A percentile compares a stretch with the other conserved stretches of the same genome.
phyloP scores from a whole-genome alignment of 1,140 invertebrate species.

The Zaprionus nigranus region DNA sequence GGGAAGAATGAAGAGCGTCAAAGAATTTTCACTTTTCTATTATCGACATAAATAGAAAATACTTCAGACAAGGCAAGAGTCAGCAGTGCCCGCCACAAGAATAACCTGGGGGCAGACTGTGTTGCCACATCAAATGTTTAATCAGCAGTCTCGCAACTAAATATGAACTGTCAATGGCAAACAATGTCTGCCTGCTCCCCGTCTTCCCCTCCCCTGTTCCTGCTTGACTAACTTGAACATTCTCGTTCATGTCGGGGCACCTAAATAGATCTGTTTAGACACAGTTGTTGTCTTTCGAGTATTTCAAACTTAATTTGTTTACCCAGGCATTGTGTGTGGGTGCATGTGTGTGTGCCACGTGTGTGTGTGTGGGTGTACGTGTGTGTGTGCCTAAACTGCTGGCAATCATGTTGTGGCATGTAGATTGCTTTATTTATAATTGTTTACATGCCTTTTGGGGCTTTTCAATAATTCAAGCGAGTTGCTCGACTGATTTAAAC shows the following conservation, averaged over 20 bases:
- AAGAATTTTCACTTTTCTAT: conserved; percentile 38
- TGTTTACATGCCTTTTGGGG: conserved; percentile 37
- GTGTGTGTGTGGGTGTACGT: conserved; percentile 19
- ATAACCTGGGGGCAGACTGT: conserved; percentile 1
- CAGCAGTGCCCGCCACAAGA: background rate
- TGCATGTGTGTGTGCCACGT: conserved; percentile 11
- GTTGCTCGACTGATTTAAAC: conserved; percentile 26
- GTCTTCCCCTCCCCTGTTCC: background rate
- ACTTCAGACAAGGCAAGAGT: conserved; percentile 11
- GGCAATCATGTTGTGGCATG: conserved; percentile 39
- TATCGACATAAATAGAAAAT: conserved; percentile 37
- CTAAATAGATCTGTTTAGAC: conserved; percentile 39
- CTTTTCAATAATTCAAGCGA: conserved; percentile 37
- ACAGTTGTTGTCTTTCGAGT: conserved; percentile 28
- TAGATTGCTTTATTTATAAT: conserved; percentile 66
- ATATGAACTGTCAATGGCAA: conserved; percentile 70
- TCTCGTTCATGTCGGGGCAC: conserved; percentile 17
- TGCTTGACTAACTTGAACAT: background rate
- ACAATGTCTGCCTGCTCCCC: conserved; percentile 13
- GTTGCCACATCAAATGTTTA: conserved; percentile 67
- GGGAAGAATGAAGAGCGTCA: conserved; percentile 35
- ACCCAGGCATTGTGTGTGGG: conserved; percentile 10
- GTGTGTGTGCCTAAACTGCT: conserved; percentile 12
- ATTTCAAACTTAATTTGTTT: conserved; percentile 41
- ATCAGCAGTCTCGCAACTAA: conserved; percentile 50